Evolutionary conservation across 2,797 vertebrate species (phyloP).

Genomic region (Pempheris klunzingeri): DNA sequence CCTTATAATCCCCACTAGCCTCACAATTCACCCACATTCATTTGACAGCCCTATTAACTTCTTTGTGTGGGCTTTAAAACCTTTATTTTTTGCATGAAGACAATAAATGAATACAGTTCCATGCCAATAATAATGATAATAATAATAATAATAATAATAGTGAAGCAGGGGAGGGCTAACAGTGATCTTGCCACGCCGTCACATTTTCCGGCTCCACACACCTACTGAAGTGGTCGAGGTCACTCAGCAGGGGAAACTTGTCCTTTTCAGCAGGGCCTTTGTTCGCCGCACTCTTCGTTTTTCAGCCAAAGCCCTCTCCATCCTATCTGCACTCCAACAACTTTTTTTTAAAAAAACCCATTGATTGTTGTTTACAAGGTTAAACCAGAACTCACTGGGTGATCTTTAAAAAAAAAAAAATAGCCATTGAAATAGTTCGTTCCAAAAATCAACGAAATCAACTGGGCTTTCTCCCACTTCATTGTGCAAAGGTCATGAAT

Average conservation of each 20-base stretch:
- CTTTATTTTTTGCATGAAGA: neutral
- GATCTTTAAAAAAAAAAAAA: conserved; percentile 11
- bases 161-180: neutral
- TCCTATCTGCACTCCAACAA: conserved; percentile 15
- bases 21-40: neutral
- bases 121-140: no score
- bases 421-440: conserved; percentile 34
- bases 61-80: no score
- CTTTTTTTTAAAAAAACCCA: neutral
- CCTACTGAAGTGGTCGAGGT: conserved; percentile 49
- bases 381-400: conserved; percentile 20
- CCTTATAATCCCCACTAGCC: neutral
- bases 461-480: conserved; percentile 21
- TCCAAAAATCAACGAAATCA: conserved; percentile 15
- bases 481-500: conserved; percentile 49
- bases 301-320: conserved; percentile 20
- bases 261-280: conserved; percentile 55
- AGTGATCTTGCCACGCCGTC: conserved; percentile 15
- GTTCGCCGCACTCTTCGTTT: conserved; percentile 45
- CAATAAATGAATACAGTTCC: neutral
- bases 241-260: conserved; percentile 54
- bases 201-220: conserved; percentile 22
- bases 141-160: neutral
- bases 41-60: neutral
- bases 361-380: conserved; percentile 52